These are phyloP conservation scores for Hydropotes inermis DNA, from an alignment of 2,113 vertebrate genomes.

Conservation along the genomic window DNA sequence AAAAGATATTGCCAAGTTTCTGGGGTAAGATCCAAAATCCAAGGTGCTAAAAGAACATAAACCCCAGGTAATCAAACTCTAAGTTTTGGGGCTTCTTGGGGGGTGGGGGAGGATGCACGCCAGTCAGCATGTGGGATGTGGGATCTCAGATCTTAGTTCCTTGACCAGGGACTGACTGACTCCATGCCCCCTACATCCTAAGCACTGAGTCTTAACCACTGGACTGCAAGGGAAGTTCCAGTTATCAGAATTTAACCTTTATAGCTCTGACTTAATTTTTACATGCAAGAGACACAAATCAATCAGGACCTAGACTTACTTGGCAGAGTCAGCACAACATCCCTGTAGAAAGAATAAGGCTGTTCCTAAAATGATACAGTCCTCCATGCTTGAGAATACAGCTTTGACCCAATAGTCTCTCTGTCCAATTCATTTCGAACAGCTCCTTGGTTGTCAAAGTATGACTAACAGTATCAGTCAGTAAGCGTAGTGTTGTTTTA, in stretches of 20 bases:
- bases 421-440: neutral
- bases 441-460: neutral
- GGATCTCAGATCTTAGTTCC: neutral
- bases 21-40: neutral
- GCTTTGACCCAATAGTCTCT: neutral
- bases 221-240: neutral
- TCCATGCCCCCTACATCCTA: neutral
- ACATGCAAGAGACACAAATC: neutral
- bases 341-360: neutral
- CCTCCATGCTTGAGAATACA: neutral
- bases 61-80: neutral
- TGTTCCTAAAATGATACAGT: neutral
- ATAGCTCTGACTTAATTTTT: neutral
- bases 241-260: neutral
- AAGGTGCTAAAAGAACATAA: neutral
- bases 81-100: neutral
- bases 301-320: neutral
- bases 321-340: neutral
- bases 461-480: neutral
- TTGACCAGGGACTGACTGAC: neutral
- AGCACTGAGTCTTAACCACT: neutral
- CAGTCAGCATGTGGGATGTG: neutral
- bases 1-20: neutral
- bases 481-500: neutral
- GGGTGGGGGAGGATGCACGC: neutral